phyloP scores from a whole-genome alignment of 1,140 invertebrate genomes.

The Aporrectodea caliginosa region DNA sequence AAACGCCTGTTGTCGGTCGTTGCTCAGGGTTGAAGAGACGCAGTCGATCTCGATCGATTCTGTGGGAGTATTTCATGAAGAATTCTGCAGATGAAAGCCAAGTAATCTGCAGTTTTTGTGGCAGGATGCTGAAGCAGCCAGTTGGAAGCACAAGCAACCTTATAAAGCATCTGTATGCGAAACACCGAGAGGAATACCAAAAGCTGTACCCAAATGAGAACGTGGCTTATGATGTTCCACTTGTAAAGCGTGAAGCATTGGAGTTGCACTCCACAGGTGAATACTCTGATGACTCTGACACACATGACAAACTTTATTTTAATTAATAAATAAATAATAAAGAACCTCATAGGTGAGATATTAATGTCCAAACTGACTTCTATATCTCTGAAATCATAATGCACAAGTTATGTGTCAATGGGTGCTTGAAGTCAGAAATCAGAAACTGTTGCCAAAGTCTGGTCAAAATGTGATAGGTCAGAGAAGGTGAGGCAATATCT shows the following conservation, averaged over 20 bases:
- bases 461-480: too few relatives aligned
- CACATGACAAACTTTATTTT: not conserved
- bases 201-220: not conserved
- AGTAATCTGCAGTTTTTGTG: not conserved
- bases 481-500: too few relatives aligned
- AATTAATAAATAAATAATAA: too few relatives aligned
- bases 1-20: not conserved
- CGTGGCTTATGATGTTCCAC: not conserved
- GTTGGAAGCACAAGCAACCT: not conserved
- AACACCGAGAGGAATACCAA: not conserved
- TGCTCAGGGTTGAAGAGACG: not conserved
- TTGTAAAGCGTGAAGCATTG: not conserved
- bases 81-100: not conserved
- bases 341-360: too few relatives aligned
- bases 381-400: too few relatives aligned
- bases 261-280: too few relatives aligned
- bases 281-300: not conserved
- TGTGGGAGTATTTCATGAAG: not conserved
- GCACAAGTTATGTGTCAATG: too few relatives aligned
- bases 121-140: not conserved
- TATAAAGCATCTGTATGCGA: not conserved
- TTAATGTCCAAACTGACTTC: too few relatives aligned
- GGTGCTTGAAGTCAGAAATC: too few relatives aligned
- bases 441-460: too few relatives aligned
- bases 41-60: not conserved